These are phyloP conservation scores for Poecile atricapillus DNA, from an alignment of 2,113 vertebrate genomes.

Conservation along the genomic window DNA sequence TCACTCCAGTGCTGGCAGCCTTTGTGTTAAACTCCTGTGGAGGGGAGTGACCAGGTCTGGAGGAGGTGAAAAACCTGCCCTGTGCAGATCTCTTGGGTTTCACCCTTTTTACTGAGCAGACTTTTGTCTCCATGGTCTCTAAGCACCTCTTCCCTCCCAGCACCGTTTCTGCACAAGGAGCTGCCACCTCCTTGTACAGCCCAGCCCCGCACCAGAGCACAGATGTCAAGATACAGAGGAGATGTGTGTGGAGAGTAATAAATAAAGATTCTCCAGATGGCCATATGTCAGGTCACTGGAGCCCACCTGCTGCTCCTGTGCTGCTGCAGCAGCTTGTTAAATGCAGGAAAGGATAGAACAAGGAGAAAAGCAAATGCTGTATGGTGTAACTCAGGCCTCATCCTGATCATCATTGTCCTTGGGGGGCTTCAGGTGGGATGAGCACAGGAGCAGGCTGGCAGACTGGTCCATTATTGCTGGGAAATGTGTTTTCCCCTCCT, in stretches of 20 bases:
- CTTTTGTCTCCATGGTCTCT: neutral
- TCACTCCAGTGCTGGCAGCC: neutral
- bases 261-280: neutral
- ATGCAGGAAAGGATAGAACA: neutral
- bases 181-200: neutral
- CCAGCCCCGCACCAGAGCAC: accelerated
- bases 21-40: neutral
- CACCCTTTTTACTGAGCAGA: neutral
- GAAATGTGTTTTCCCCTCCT: neutral
- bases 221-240: neutral
- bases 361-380: neutral
- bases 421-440: neutral
- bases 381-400: neutral
- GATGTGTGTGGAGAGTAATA: neutral
- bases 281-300: neutral
- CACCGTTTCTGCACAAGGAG: neutral
- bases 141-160: neutral
- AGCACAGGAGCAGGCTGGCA: neutral
- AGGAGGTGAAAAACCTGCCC: neutral
- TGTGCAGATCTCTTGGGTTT: neutral
- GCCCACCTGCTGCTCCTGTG: neutral
- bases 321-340: neutral
- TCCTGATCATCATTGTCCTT: accelerated
- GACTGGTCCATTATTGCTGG: neutral
- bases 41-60: neutral